These are phyloP conservation scores for Rhizoglyphus robini DNA, from an alignment of 1,140 invertebrate species.

Conservation along the genomic window DNA sequence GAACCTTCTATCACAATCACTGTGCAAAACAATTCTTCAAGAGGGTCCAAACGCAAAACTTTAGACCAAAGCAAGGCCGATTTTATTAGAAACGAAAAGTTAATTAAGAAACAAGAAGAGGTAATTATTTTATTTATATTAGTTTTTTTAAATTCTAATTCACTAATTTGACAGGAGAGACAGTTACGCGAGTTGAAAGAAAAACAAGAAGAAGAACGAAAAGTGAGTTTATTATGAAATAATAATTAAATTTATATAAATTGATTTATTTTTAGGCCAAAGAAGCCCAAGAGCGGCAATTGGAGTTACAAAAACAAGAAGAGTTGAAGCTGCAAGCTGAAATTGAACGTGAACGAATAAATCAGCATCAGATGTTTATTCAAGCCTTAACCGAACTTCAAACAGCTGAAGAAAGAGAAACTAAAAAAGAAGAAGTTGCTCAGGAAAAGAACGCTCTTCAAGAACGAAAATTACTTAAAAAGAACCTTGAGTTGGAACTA, in stretches of 20 bases:
- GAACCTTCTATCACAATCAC: slow-evolving; percentile 10
- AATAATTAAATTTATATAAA: background rate
- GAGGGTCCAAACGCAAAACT: slow-evolving; percentile 3
- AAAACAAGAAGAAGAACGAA: slow-evolving; percentile 12
- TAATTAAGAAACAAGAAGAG: slow-evolving; percentile 9
- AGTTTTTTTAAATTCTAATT: background rate
- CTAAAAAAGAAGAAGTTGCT: slow-evolving; percentile 60
- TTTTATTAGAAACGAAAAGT: background rate
- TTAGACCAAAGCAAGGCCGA: background rate
- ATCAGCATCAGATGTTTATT: slow-evolving; percentile 76
- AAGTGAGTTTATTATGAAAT: slow-evolving; percentile 1
- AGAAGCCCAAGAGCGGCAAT: slow-evolving; percentile 39
- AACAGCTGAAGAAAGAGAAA: slow-evolving; percentile 69
- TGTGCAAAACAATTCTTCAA: background rate
- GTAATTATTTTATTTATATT: background rate
- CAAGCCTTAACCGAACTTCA: slow-evolving; percentile 69
- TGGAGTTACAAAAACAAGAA: slow-evolving; percentile 68
- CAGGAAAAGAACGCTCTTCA: slow-evolving; percentile 60
- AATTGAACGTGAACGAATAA: slow-evolving; percentile 67
- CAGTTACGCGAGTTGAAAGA: slow-evolving; percentile 6
- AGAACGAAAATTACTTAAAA: slow-evolving; percentile 63
- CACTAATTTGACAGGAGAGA: slow-evolving; percentile 1
- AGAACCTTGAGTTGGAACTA: slow-evolving; percentile 67
- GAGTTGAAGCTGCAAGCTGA: slow-evolving; percentile 59
- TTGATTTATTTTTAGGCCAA: slow-evolving; percentile 40